A percentile compares a stretch with the other conserved stretches of the same genome.
These are phyloP conservation scores for Thelaira solivaga DNA, from an alignment of 2,888 invertebrate species.

Conservation along the genomic window DNA sequence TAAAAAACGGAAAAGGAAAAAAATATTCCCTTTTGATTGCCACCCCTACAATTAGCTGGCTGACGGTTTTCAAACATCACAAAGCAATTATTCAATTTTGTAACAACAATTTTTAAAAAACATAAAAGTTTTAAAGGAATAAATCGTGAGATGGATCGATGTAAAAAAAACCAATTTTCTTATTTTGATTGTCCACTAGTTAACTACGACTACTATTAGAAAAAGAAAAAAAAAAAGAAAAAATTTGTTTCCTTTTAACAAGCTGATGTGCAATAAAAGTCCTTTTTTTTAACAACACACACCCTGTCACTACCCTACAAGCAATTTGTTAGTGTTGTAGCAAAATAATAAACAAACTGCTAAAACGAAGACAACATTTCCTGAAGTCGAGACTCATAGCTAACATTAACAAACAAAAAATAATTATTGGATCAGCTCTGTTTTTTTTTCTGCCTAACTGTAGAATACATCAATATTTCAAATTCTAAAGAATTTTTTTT, in stretches of 20 bases:
- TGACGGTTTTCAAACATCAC: slow-evolving; percentile 68
- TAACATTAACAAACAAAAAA: too few species aligned
- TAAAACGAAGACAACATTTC: too few species aligned
- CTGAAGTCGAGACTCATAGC: too few species aligned
- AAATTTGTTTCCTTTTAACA: slow-evolving; percentile 40
- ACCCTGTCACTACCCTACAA: background rate
- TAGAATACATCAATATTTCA: too few species aligned
- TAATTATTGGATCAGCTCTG: too few species aligned
- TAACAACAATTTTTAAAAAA: slow-evolving; percentile 33
- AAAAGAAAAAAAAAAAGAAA: slow-evolving; percentile 11
- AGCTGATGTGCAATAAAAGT: slow-evolving; percentile 31
- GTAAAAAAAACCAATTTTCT: background rate
- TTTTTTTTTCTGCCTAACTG: too few species aligned
- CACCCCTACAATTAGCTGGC: slow-evolving; percentile 74
- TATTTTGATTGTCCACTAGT: slow-evolving; percentile 57
- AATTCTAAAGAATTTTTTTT: too few species aligned
- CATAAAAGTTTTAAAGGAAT: slow-evolving; percentile 23
- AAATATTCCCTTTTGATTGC: slow-evolving; percentile 60
- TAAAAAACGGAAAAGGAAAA: background rate
- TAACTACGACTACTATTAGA: slow-evolving; percentile 1
- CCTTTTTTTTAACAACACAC: background rate
- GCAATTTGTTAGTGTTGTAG: too few species aligned
- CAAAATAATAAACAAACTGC: too few species aligned
- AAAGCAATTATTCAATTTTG: slow-evolving; percentile 74
- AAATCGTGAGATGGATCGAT: background rate